Evolutionary conservation across 2,888 invertebrate species (phyloP).

Genomic region (Gonocerus acuteangulatus): DNA sequence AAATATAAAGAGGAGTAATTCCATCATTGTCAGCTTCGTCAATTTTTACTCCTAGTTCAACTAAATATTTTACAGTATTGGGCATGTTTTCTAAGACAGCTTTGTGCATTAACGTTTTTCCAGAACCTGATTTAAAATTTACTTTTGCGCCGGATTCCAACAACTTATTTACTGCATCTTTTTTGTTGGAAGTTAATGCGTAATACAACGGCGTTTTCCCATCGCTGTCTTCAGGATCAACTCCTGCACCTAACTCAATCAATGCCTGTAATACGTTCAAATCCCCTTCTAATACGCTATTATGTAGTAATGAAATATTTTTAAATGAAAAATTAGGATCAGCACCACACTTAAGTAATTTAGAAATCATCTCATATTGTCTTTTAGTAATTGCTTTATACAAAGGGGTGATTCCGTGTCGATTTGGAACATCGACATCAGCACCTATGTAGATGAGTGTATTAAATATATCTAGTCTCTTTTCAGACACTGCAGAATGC

Average conservation of each 20-base stretch:
- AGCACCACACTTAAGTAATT: background rate
- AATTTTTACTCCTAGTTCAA: background rate
- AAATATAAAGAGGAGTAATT: background rate
- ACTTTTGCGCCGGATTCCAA: background rate
- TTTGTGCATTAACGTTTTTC: background rate
- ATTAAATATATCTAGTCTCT: background rate
- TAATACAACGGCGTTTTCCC: background rate
- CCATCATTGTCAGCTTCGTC: background rate
- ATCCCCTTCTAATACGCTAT: background rate
- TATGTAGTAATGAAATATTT: background rate
- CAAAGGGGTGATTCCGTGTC: background rate
- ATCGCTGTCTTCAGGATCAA: background rate
- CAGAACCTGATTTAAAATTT: background rate
- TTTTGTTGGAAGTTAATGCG: background rate
- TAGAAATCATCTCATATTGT: background rate
- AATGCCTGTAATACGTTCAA: background rate
- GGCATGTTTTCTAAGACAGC: background rate
- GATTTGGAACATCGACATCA: background rate
- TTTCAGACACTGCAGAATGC: background rate
- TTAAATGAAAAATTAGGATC: background rate
- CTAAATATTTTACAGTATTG: background rate
- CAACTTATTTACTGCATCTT: background rate
- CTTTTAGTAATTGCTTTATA: background rate
- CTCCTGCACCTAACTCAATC: background rate
- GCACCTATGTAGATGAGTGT: background rate